Evolutionary conservation across 2,113 vertebrate genomes (phyloP).

Genomic region (Gnathochromis pfefferi): DNA sequence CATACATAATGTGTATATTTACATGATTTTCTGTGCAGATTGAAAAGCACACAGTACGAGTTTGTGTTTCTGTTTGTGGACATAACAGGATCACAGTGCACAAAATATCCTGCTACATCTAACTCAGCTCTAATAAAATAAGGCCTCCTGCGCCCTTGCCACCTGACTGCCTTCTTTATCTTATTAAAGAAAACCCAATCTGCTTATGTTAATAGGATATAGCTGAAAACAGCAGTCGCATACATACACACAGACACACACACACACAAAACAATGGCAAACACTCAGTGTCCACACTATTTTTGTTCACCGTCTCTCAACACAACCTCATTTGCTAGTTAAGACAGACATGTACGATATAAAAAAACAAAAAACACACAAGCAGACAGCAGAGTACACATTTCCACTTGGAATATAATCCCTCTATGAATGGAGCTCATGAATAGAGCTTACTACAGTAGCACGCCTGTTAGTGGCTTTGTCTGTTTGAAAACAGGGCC

Average conservation of each 20-base stretch:
- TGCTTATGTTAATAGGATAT: constrained; percentile 42
- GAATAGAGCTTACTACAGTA: constrained; percentile 20
- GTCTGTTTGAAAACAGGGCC: not conserved
- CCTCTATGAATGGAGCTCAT: constrained; percentile 24
- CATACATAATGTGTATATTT: not conserved
- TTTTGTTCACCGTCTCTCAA: not conserved
- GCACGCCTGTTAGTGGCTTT: not conserved
- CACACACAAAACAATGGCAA: not conserved
- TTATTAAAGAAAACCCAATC: constrained; percentile 42
- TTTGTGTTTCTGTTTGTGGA: not conserved
- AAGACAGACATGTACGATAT: not conserved
- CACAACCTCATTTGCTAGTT: not conserved
- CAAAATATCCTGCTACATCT: not conserved
- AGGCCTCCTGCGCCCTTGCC: constrained; percentile 17
- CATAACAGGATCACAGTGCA: not conserved
- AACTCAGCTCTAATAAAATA: constrained; percentile 19
- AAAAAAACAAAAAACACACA: not conserved
- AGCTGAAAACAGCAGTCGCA: not conserved
- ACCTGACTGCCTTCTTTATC: constrained; percentile 39
- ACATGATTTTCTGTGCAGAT: not conserved
- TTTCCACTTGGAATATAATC: constrained; percentile 38
- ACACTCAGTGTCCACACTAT: not conserved
- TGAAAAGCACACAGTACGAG: not conserved
- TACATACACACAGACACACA: not conserved
- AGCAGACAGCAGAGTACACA: not conserved